phyloP scores from a whole-genome alignment of 2,888 invertebrate genomes.

The Volucella inanis region DNA sequence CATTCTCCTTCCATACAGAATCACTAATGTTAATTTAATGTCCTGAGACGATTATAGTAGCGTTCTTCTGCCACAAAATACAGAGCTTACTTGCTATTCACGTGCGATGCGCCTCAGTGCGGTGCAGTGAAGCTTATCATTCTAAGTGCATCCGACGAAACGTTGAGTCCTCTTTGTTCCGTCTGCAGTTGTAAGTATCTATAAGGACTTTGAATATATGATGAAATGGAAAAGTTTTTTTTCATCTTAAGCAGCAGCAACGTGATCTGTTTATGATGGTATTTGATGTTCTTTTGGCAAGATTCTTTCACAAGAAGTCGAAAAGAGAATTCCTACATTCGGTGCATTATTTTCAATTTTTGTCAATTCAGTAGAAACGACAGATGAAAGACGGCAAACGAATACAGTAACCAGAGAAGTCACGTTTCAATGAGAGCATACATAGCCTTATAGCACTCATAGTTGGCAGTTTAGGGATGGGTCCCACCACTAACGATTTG shows the following conservation, averaged over 20 bases:
- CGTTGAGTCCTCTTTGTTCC: conserved; percentile 25
- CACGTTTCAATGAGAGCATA: conserved; percentile 34
- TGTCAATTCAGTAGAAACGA: conserved; percentile 20
- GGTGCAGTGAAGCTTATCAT: conserved; percentile 30
- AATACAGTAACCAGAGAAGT: conserved; percentile 17
- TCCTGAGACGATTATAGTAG: conserved; percentile 42
- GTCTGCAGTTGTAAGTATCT: conserved; percentile 5
- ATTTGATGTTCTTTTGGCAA: conserved; percentile 52
- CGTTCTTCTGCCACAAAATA: neutral
- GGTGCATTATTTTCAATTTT: conserved; percentile 33
- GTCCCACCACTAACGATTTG: neutral
- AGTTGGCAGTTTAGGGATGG: conserved; percentile 3
- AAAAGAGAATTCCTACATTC: neutral
- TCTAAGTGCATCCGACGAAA: conserved; percentile 25
- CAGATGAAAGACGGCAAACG: conserved; percentile 4
- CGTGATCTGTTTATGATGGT: conserved; percentile 31
- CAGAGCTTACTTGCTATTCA: neutral
- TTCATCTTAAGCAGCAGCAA: conserved; percentile 22
- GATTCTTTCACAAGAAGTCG: conserved; percentile 38
- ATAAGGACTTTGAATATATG: neutral
- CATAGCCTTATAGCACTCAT: neutral
- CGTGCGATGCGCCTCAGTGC: neutral
- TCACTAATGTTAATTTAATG: conserved; percentile 61
- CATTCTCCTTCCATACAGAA: neutral
- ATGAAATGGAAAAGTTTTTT: conserved; percentile 19